These are phyloP conservation scores for Alligator mississippiensis DNA, from an alignment of 2,113 vertebrate species.

Conservation along the genomic window DNA sequence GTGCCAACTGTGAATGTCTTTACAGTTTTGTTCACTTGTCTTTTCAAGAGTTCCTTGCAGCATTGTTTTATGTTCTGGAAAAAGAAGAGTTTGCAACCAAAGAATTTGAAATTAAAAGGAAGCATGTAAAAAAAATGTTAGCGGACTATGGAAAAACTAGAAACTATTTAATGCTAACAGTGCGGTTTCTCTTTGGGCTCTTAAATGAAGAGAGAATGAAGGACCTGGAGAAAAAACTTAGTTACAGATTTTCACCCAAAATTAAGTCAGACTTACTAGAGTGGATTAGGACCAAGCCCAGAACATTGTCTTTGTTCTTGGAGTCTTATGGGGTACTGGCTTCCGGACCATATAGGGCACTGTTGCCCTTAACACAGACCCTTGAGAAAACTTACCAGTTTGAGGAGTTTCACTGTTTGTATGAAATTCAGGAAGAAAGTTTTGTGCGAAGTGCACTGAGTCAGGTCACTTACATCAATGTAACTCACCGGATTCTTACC, in stretches of 20 bases:
- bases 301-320: neutral
- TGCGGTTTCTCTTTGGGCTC: neutral
- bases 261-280: conserved; percentile 41
- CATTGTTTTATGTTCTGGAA: conserved; percentile 35
- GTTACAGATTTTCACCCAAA: conserved; percentile 45
- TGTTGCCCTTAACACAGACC: neutral
- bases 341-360: neutral
- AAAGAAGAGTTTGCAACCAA: neutral
- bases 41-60: conserved; percentile 66
- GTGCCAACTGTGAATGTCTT: conserved; percentile 5
- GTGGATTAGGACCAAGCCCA: conserved; percentile 51
- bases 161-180: conserved; percentile 53
- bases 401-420: conserved; percentile 69
- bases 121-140: conserved; percentile 33
- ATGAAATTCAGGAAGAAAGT: conserved; percentile 62
- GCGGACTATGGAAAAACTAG: conserved; percentile 34
- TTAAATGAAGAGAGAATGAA: conserved; percentile 39
- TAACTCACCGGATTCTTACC: neutral
- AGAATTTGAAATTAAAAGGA: neutral
- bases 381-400: neutral
- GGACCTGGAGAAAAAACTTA: conserved; percentile 49
- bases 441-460: conserved; percentile 39
- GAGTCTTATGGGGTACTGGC: neutral
- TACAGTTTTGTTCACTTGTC: conserved; percentile 68
- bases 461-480: conserved; percentile 23